These are phyloP conservation scores for Anguilla anguilla DNA, from an alignment of 2,797 vertebrate genomes.

Conservation along the genomic window DNA sequence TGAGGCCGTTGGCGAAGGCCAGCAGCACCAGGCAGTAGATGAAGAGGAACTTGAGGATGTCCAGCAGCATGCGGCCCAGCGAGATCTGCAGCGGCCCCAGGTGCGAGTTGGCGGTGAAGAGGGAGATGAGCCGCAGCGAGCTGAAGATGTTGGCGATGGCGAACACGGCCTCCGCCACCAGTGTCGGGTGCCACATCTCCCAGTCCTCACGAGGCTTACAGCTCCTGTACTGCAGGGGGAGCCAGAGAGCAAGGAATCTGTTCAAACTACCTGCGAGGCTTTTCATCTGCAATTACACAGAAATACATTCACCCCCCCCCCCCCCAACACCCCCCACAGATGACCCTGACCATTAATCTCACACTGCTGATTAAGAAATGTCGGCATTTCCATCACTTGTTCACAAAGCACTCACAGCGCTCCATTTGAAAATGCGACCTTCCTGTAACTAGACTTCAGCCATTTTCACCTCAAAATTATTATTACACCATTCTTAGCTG, in stretches of 20 bases:
- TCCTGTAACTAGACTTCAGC: too few relatives aligned
- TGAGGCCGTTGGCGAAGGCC: constrained; percentile 96
- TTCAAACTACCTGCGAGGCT: background rate
- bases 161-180: constrained; percentile 93
- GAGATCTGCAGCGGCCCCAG: constrained; percentile 97
- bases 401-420: too few relatives aligned
- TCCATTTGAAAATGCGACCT: too few relatives aligned
- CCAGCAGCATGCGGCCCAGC: constrained; percentile 94
- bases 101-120: constrained; percentile 98
- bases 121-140: constrained; percentile 92
- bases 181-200: constrained; percentile 96
- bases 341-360: too few relatives aligned
- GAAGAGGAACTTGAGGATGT: constrained; percentile 98
- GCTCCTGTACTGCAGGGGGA: constrained; percentile 78
- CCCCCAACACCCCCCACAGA: background rate
- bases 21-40: constrained; percentile 96
- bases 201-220: constrained; percentile 73
- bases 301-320: background rate
- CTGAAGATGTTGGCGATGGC: constrained; percentile 98
- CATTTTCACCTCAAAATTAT: too few relatives aligned
- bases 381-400: too few relatives aligned
- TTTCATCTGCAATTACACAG: background rate
- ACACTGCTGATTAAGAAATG: background rate
- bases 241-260: background rate
- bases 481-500: too few relatives aligned